phyloP scores from a whole-genome alignment of 2,888 invertebrate species.

The Coelopa pilipes region DNA sequence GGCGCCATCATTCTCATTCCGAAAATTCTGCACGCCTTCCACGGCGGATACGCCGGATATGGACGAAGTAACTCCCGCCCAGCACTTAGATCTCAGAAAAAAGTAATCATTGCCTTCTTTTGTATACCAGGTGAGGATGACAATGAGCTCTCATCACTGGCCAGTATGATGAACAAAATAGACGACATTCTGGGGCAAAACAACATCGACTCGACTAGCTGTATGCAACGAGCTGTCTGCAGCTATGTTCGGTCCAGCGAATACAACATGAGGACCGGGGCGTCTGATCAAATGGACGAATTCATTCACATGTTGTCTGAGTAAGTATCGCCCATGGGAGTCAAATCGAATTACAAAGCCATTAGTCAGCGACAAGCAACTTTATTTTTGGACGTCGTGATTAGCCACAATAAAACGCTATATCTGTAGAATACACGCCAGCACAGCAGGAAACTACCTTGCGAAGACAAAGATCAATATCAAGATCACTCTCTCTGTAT shows the following conservation, averaged over 20 bases:
- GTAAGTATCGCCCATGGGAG: constrained; percentile 65
- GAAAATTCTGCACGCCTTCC: constrained; percentile 79
- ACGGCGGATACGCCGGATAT: constrained; percentile 72
- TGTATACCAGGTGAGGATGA: constrained; percentile 70
- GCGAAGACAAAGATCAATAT: constrained; percentile 12
- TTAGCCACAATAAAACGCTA: background rate
- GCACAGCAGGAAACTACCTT: background rate
- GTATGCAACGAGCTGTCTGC: constrained; percentile 77
- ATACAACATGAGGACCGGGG: constrained; percentile 73
- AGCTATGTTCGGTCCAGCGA: constrained; percentile 79
- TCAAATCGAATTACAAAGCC: constrained; percentile 30
- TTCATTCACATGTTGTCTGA: constrained; percentile 73
- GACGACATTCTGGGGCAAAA: constrained; percentile 76
- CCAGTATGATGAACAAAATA: constrained; percentile 74
- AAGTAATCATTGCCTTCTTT: constrained; percentile 12
- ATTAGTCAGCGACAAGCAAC: constrained; percentile 1
- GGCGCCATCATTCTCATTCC: constrained; percentile 84
- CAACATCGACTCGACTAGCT: constrained; percentile 78
- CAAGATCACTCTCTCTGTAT: constrained; percentile 10
- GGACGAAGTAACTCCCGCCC: constrained; percentile 70
- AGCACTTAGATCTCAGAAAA: background rate
- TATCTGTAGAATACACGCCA: background rate
- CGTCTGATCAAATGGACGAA: constrained; percentile 74
- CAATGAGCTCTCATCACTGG: constrained; percentile 71
- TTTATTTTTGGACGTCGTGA: background rate